Base-by-base conservation (phyloP, 2,888 invertebrate genomes). In the Andricus quercusramuli region DNA sequence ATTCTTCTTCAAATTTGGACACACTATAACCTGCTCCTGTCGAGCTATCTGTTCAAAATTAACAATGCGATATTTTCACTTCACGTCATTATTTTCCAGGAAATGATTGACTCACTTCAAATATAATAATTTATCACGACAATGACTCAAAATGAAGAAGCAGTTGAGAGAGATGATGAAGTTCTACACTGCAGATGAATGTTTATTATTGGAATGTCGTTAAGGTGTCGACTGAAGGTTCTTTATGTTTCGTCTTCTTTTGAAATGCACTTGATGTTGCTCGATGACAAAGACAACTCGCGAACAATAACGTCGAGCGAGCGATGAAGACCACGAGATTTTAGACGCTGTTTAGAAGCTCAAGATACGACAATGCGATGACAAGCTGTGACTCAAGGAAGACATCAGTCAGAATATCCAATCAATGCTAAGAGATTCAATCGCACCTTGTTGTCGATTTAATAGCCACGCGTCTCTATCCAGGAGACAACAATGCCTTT, bases 361-460 rank as follows among this genome's bases (percentile, higher is more conserved):
- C 77, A 78, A 44, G 47, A 70, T 80, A 79, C 78, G 11, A 56
- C 74, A 74, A 74, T 56, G 56, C n/a, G 56, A 74, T 74, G 74
- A 74, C 51, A 74, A 56, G 51, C n/a, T n/a, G 51, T 74, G 68
- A 47, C 15, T 68, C 9, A 29, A 22, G 44, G 65, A 56, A 65
- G 78, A 81, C 79, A 79, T 82, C 82, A 81, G 41, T 68, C 32
- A 79, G 81, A 83, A 82, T 83, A 80, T 79, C 78, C 79, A 84
- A 83, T 81, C 80, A 82, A 81, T 80, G 79, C 79, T 81, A 80
- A 62, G 62, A 62, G 62, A 62, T 62, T 79, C 79, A 84, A 82
- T 81, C 44, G 80, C n/a, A 37, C 32, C 67, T 37, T n/a, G 20
- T 3, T 29, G 32, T n/a, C 41, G 67, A 67, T 37, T 67, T 67